Evolutionary conservation across 2,113 vertebrate genomes (phyloP), one percentile per base, ranked within the genome.

Genomic region (Muntiacus muntjak): DNA sequence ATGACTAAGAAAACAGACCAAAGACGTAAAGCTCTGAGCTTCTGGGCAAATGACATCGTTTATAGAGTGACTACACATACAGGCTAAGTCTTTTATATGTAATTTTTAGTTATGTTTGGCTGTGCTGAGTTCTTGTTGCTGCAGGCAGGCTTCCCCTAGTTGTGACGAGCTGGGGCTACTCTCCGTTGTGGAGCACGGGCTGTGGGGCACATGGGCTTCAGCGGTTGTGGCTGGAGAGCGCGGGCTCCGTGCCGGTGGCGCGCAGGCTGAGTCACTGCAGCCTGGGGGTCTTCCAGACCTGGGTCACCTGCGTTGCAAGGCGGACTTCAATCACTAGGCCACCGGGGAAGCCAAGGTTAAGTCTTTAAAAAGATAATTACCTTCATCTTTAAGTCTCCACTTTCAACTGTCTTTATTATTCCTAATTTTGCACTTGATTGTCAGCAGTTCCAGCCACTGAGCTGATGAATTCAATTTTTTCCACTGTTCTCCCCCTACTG

Each of bases 401-500:
- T 95, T 98, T 97, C 55, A 79, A 74, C 81, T 96, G 43, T 84
- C 90, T 19, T 86, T 97, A 95, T 87, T 96, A n/a, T 97, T 98
- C 67, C 95, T 98, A 60, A 93, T 89, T 60, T 98, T 95, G 95
- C 92, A 96, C 88, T 97, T 95, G 95, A 93, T 45, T 3, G 85
- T 88, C 90, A 86, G 88, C 78, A 95, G 5, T 96, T 92, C 97
- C 92, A 96, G 95, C 94, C 85, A 67, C 6, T 95, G 96, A 98
- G 95, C 81, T 97, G 96, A 95, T 97, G 94, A 97, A 97, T 98
- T 92, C 91, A 94, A 82, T 97, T 95, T 97, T 94, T 98, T 98
- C 89, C 89, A 7, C 96, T 97, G 64, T 97, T 97, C 98, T 98
- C 98, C 97, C 96, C 97, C 97, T 98, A 0, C 98, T 98, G 97